Conservation (phyloP, 2,797 vertebrate genomes). For the Telmatherina bonti region DNA sequence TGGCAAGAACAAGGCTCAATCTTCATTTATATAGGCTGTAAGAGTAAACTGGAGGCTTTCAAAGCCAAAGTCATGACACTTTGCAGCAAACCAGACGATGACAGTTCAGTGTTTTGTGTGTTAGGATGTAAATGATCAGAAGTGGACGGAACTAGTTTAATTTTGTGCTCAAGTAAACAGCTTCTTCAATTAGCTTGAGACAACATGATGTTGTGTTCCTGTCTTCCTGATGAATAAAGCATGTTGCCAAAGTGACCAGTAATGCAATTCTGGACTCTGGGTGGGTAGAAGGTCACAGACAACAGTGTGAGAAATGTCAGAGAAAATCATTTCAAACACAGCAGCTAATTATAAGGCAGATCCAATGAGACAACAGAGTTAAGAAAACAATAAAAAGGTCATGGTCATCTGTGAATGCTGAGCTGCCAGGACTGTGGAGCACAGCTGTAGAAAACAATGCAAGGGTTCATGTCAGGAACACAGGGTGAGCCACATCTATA, state of each 20-base stretch:
- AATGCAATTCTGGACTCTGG: conserved; percentile 41
- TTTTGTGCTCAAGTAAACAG: conserved; percentile 43
- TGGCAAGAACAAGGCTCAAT: not conserved
- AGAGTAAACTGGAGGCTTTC: conserved; percentile 4
- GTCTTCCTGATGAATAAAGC: conserved; percentile 43
- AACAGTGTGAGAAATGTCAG: conserved; percentile 49
- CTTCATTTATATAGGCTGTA: conserved; percentile 7
- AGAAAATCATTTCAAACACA: conserved; percentile 40
- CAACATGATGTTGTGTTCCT: conserved; percentile 22
- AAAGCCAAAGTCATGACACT: conserved; percentile 30
- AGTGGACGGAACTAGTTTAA: conserved; percentile 49
- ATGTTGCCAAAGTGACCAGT: conserved; percentile 32
- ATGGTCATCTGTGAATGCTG: conserved; percentile 37
- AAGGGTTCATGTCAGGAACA: conserved; percentile 33
- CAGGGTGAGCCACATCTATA: conserved; percentile 32
- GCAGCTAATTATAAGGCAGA: conserved; percentile 29
- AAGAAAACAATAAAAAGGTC: conserved; percentile 35
- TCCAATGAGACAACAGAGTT: conserved; percentile 16
- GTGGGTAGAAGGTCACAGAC: conserved; percentile 47
- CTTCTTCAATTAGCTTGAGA: conserved; percentile 39
- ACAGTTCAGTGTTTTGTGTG: conserved; percentile 16
- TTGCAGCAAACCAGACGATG: conserved; percentile 27
- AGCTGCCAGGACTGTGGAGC: conserved; percentile 16
- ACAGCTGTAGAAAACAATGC: conserved; percentile 34
- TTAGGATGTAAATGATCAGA: conserved; percentile 45